Evolutionary conservation across 1,140 invertebrate species (phyloP).

Genomic region (Cryptotermes secundus): DNA sequence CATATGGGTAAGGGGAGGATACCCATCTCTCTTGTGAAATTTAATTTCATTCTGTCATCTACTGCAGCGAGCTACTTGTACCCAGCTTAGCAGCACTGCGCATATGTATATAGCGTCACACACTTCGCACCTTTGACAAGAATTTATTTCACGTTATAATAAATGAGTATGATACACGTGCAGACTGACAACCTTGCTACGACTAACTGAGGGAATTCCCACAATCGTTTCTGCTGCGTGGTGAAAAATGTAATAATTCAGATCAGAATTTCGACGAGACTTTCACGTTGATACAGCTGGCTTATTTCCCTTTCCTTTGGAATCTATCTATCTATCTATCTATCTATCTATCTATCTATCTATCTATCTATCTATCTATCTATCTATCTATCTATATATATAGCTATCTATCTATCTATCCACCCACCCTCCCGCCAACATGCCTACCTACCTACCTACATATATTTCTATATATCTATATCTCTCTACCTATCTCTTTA

Average conservation of each 20-base stretch:
- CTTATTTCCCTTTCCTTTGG: no score
- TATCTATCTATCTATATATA: no score
- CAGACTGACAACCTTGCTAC: background rate
- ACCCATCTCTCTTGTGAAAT: constrained; percentile 19
- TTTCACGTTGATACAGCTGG: no score
- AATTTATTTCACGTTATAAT: background rate
- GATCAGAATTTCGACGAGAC: no score
- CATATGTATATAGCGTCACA: background rate
- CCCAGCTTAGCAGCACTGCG: background rate
- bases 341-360: no score
- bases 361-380: no score
- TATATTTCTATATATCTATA: no score
- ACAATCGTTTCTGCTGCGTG: background rate
- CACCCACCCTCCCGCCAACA: no score
- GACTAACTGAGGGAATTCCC: background rate
- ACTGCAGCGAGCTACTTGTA: constrained; percentile 13
- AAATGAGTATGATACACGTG: background rate
- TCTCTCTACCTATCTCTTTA: no score
- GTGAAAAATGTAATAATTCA: background rate
- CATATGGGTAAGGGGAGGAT: background rate
- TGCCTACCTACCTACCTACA: no score
- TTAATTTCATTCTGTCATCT: constrained; percentile 20
- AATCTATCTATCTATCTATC: no score
- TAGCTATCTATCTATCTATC: no score
- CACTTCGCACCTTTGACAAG: background rate